Evolutionary conservation across 2,888 invertebrate species (phyloP).

Genomic region (Aspidiotus destructor): DNA sequence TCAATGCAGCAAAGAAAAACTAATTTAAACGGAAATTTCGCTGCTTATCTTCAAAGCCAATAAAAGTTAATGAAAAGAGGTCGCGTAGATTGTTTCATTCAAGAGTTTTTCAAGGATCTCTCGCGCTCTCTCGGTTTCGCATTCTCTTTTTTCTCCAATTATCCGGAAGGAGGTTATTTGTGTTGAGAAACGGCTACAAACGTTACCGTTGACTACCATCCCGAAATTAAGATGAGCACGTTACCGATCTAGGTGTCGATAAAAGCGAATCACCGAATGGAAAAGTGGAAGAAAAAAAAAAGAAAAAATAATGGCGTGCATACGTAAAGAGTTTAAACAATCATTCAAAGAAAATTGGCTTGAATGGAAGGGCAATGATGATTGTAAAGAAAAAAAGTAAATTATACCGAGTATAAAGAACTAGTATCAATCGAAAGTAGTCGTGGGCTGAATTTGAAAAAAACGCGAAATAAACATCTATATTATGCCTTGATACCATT

Average conservation of each 20-base stretch:
- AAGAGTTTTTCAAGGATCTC: too few relatives aligned
- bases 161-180: neutral
- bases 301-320: too few relatives aligned
- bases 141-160: neutral
- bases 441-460: too few relatives aligned
- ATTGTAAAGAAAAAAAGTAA: too few relatives aligned
- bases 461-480: too few relatives aligned
- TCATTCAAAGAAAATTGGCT: too few relatives aligned
- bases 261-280: neutral
- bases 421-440: too few relatives aligned
- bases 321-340: too few relatives aligned
- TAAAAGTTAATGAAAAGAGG: slow-evolving; percentile 27
- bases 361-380: too few relatives aligned
- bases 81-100: slow-evolving; percentile 5
- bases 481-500: too few relatives aligned
- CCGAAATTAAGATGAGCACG: neutral
- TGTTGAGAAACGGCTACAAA: neutral
- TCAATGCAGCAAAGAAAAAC: slow-evolving; percentile 13
- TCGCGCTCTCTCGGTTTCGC: neutral
- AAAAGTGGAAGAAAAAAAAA: neutral
- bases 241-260: neutral
- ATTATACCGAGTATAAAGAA: too few relatives aligned
- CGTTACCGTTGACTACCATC: neutral
- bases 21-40: slow-evolving; percentile 23
- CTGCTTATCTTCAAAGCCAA: slow-evolving; percentile 16